phyloP scores from a whole-genome alignment of 1,140 invertebrate genomes.

The Bombus confusus region DNA sequence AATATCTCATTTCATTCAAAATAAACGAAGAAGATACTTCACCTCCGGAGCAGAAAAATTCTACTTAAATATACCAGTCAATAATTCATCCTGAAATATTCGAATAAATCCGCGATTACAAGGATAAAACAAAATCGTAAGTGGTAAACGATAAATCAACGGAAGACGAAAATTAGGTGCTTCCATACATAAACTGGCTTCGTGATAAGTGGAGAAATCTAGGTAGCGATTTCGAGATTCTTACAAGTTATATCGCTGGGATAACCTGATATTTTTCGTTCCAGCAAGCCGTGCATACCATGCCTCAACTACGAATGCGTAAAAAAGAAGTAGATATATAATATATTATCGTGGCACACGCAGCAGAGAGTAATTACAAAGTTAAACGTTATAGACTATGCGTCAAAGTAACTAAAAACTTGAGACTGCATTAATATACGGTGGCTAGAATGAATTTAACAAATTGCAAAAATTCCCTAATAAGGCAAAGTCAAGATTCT shows the following conservation, averaged over 20 bases:
- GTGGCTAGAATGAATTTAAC: too few relatives aligned
- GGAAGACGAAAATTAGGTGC: constrained; percentile 7
- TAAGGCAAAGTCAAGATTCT: background rate
- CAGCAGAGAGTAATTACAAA: background rate
- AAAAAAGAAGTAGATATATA: background rate
- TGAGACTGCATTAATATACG: too few relatives aligned
- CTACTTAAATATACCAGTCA: background rate
- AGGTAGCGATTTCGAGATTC: background rate
- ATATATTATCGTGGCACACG: background rate
- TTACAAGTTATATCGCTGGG: background rate
- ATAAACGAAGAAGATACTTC: background rate
- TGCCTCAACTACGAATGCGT: background rate
- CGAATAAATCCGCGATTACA: background rate
- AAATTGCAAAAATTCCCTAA: background rate
- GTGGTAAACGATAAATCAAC: background rate
- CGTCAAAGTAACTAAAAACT: background rate
- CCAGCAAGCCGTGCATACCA: background rate
- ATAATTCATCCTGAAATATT: background rate
- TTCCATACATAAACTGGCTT: background rate
- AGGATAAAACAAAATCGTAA: background rate
- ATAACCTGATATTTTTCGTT: background rate
- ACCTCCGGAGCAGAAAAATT: background rate
- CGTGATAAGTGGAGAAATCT: background rate
- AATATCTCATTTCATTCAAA: background rate
- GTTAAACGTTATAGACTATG: background rate